Conservation (phyloP, 2,113 vertebrate species). For the Siniperca knerii region DNA sequence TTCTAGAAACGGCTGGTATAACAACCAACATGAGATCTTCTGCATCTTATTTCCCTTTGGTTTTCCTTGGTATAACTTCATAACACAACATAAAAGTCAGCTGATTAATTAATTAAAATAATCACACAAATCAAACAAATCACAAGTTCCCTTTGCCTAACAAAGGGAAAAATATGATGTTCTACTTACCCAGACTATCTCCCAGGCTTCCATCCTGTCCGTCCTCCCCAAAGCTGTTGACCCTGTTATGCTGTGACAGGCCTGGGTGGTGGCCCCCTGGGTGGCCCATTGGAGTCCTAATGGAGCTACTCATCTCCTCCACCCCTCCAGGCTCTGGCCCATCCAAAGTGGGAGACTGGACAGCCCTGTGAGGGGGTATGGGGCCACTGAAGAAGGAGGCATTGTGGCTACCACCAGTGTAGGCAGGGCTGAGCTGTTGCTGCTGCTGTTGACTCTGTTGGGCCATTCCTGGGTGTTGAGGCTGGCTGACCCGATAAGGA, state of each 20-base stretch:
- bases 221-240: conserved; percentile 94
- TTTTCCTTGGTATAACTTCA: no score
- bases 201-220: conserved; percentile 87
- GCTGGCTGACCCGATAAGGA: conserved; percentile 86
- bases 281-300: conserved; percentile 90
- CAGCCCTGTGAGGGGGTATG: conserved; percentile 86
- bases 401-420: conserved; percentile 81
- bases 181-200: conserved; percentile 91
- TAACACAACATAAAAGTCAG: background rate
- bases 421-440: conserved; percentile 89
- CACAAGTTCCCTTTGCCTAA: background rate
- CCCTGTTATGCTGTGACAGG: conserved; percentile 85
- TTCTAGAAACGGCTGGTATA: background rate
- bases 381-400: conserved; percentile 90
- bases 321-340: conserved; percentile 85
- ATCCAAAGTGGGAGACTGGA: conserved; percentile 92
- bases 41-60: background rate
- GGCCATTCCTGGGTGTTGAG: conserved; percentile 84
- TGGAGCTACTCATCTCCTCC: conserved; percentile 88
- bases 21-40: background rate
- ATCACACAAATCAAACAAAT: background rate
- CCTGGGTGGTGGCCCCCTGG: conserved; percentile 85
- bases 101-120: background rate
- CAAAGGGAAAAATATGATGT: background rate
- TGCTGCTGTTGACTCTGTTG: conserved; percentile 86